Conservation (phyloP, 1,140 invertebrate genomes). For the Thalassaphorura encarpata region DNA sequence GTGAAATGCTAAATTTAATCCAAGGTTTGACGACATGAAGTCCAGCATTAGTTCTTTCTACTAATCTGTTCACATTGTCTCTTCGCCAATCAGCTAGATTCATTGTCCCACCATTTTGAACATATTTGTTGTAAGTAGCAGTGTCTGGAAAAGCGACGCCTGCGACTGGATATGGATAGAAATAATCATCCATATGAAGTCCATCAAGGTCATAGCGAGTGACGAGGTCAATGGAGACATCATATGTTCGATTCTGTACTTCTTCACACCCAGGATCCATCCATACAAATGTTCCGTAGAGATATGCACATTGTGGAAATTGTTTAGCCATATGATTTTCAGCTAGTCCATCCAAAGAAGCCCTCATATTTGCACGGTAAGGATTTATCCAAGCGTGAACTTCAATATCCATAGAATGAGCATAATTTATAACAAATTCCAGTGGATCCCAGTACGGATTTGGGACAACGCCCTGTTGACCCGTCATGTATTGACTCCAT, state of each 20-base stretch:
- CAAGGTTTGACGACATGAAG: slow-evolving; percentile 22
- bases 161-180: slow-evolving; percentile 26
- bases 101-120: slow-evolving; percentile 8
- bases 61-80: slow-evolving; percentile 27
- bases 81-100: slow-evolving; percentile 21
- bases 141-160: slow-evolving; percentile 21
- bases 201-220: slow-evolving; percentile 26
- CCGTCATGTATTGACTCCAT: slow-evolving; percentile 27
- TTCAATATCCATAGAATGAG: slow-evolving; percentile 20
- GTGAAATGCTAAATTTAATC: slow-evolving; percentile 23
- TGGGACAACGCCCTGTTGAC: slow-evolving; percentile 16
- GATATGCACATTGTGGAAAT: slow-evolving; percentile 19
- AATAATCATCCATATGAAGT: slow-evolving; percentile 32
- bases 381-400: slow-evolving; percentile 31
- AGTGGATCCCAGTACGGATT: slow-evolving; percentile 25
- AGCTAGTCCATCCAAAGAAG: slow-evolving; percentile 9
- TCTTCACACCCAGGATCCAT: slow-evolving; percentile 24
- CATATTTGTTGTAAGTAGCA: slow-evolving; percentile 11
- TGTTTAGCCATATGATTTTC: slow-evolving; percentile 24
- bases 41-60: slow-evolving; percentile 12
- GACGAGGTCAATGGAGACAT: slow-evolving; percentile 21
- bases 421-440: slow-evolving; percentile 16
- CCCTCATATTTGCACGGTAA: slow-evolving; percentile 20
- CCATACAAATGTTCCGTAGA: slow-evolving; percentile 21
- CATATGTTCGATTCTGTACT: slow-evolving; percentile 19